Evolutionary conservation across 2,797 vertebrate genomes (phyloP), one percentile per base, ranked within the genome.

Genomic region (Microhierax caerulescens): DNA sequence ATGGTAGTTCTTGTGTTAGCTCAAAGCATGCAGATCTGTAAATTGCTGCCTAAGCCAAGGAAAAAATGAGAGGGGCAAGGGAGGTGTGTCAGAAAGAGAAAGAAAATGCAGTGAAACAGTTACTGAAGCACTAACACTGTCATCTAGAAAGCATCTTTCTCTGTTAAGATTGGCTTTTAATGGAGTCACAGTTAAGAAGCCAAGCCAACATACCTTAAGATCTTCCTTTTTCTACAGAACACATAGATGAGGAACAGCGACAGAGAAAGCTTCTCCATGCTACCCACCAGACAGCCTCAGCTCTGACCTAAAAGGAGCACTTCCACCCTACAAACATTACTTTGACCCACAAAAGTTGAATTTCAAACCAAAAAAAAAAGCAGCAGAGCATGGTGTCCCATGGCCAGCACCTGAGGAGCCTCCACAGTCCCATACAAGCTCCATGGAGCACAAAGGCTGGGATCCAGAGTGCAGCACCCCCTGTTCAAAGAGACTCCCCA

Each of bases 401-500:
- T 3, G 3, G 22, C 6, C 22, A n/a, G 25, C 3, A 7, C 25
- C 57, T 2, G 4, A 82, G 61, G 48, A 85, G 47, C n/a, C 36
- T 73, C 69, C 2, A 3, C 32, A 89, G 32, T 27, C 28, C 70
- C 39, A 3, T 10, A 34, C 0, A 0, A 89, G 63, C n/a, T 77
- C 51, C 0, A 0, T 2, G 11, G n/a, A 81, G 20, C 36, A 47
- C 16, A 61, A 36, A 78, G n/a, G 12, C 28, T 32, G 13, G n/a
- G 48, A 75, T 59, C 21, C 9, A 23, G 36, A 43, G 30, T 43
- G 34, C 36, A 85, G 41, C 41, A 75, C 2, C 7, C 20, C 18
- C 20, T 61, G 6, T 34, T 36, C 39, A 28, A 78, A 90, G 32
- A 43, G 27, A 16, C 14, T 69, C 36, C 22, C 11, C 7, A 74